These are phyloP conservation scores for Iphiclides podalirius DNA, from an alignment of 2,888 invertebrate genomes.

Conservation along the genomic window DNA sequence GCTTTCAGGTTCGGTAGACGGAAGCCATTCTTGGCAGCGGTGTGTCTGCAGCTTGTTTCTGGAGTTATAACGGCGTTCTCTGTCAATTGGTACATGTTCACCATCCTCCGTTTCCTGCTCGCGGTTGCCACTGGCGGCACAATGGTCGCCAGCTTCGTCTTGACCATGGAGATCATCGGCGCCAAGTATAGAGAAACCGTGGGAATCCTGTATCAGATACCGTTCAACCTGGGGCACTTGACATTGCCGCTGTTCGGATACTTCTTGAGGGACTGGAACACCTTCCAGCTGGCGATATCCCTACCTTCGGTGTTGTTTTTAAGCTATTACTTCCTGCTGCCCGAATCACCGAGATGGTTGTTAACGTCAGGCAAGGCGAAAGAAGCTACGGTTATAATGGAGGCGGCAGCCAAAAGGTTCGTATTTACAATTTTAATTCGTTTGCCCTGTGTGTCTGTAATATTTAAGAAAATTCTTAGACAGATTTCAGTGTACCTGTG, in stretches of 20 bases:
- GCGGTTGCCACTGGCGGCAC: conserved; percentile 90
- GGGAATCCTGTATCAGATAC: conserved; percentile 84
- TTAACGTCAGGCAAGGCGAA: conserved; percentile 84
- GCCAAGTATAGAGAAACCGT: conserved; percentile 83
- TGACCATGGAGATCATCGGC: conserved; percentile 85
- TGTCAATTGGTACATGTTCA: conserved; percentile 83
- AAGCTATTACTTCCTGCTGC: conserved; percentile 85
- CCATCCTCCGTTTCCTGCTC: conserved; percentile 84
- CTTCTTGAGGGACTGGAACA: conserved; percentile 83
- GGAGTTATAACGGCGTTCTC: conserved; percentile 86
- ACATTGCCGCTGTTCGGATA: conserved; percentile 83
- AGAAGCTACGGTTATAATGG: conserved; percentile 82
- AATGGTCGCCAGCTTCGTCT: conserved; percentile 88
- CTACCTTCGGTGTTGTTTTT: conserved; percentile 82
- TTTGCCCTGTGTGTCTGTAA: no score
- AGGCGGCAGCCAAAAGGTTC: conserved; percentile 81
- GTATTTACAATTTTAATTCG: conserved; percentile 12
- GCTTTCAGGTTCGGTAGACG: conserved; percentile 86
- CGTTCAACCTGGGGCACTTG: conserved; percentile 85
- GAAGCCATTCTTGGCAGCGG: conserved; percentile 85
- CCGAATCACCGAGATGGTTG: conserved; percentile 92
- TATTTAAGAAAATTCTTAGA: no score
- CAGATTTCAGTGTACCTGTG: no score
- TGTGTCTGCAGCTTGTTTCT: conserved; percentile 85
- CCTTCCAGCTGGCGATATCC: conserved; percentile 84